Evolutionary conservation across 2,888 invertebrate species (phyloP).

Genomic region (Chymomyza caudatula): DNA sequence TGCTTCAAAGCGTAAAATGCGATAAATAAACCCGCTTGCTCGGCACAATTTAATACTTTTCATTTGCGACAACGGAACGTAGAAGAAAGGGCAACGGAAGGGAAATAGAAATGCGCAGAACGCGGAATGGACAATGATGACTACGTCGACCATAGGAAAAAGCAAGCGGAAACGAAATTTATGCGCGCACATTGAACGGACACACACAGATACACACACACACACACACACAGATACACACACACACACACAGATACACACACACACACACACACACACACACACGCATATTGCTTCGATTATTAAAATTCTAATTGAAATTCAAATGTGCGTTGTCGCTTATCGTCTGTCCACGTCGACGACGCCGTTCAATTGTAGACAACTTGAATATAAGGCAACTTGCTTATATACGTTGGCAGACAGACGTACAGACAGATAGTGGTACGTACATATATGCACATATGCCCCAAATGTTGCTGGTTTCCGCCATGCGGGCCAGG

Average conservation of each 20-base stretch:
- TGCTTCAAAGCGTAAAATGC: constrained; percentile 21
- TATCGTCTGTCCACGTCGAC: constrained; percentile 36
- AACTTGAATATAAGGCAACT: neutral
- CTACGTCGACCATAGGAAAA: neutral
- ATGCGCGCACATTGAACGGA: constrained; percentile 42
- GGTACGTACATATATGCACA: neutral
- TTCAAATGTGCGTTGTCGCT: constrained; percentile 65
- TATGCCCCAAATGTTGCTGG: constrained; percentile 12
- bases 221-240: neutral
- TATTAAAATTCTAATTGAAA: constrained; percentile 73
- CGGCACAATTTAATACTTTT: constrained; percentile 22
- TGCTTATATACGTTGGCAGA: too few relatives aligned
- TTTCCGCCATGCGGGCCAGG: constrained; percentile 68
- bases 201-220: neutral
- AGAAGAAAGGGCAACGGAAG: neutral
- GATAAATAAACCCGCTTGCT: constrained; percentile 32
- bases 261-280: constrained; percentile 3
- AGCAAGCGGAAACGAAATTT: constrained; percentile 56
- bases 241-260: constrained; percentile 4
- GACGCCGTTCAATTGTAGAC: constrained; percentile 23
- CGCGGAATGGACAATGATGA: neutral
- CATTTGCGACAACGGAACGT: neutral
- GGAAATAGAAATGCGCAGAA: neutral
- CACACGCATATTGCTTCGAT: constrained; percentile 45
- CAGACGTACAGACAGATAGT: neutral